A percentile compares a stretch with the other conserved stretches of the same genome.
Conservation (phyloP, 2,113 vertebrate species). For the Anhinga rufa region DNA sequence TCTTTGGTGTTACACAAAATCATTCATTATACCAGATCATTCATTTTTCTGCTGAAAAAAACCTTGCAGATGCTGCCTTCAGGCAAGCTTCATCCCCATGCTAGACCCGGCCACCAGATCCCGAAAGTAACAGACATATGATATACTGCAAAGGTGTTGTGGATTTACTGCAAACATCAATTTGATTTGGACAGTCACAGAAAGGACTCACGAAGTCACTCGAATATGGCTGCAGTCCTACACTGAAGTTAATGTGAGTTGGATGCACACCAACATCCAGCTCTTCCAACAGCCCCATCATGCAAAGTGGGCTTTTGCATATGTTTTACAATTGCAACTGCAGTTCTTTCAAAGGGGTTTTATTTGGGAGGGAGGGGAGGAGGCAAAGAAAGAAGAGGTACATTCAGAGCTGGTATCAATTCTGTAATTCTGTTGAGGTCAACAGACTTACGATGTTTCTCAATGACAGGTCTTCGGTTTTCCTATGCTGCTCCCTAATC, state of each 20-base stretch:
- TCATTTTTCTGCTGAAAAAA: background rate
- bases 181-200: background rate
- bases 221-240: background rate
- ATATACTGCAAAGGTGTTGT: background rate
- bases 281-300: background rate
- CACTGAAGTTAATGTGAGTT: background rate
- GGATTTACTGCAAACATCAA: background rate
- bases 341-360: background rate
- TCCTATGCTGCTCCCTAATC: background rate
- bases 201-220: background rate
- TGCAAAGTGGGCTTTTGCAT: background rate
- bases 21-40: background rate
- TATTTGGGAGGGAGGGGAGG: accelerated
- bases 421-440: background rate
- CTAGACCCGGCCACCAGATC: background rate
- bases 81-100: background rate
- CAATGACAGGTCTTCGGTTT: background rate
- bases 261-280: background rate
- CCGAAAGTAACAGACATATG: background rate
- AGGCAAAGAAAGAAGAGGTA: background rate
- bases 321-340: background rate
- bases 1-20: background rate
- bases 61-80: background rate
- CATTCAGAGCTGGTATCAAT: background rate
- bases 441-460: background rate